These are phyloP conservation scores for Diadromus collaris DNA, from an alignment of 2,888 invertebrate species.

Conservation along the genomic window DNA sequence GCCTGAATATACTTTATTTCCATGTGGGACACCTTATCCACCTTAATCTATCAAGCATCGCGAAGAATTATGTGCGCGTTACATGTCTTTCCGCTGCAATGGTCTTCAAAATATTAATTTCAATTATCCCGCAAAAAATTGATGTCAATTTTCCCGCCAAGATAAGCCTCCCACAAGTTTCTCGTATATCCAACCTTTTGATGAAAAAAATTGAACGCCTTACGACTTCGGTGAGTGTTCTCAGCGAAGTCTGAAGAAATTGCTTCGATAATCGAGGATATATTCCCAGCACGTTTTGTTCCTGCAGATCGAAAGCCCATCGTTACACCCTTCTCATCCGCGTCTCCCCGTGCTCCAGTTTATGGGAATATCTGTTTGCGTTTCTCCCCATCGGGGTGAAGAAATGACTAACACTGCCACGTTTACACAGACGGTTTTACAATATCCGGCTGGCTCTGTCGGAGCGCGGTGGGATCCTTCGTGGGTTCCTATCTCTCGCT, in stretches of 20 bases:
- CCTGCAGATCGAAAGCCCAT: slow-evolving; percentile 50
- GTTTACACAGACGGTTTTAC: slow-evolving; percentile 7
- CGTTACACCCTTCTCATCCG: slow-evolving; percentile 25
- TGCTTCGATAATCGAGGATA: slow-evolving; percentile 51
- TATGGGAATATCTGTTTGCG: slow-evolving; percentile 75
- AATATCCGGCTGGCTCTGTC: slow-evolving; percentile 44
- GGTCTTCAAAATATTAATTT: neutral
- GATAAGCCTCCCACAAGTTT: no score
- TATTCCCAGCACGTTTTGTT: slow-evolving; percentile 76
- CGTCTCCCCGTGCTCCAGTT: slow-evolving; percentile 55
- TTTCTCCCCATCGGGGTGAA: slow-evolving; percentile 66
- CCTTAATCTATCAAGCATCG: neutral
- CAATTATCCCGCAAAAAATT: neutral
- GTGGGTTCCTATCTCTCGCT: slow-evolving; percentile 61
- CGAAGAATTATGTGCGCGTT: neutral
- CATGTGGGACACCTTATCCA: neutral
- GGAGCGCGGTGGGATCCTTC: slow-evolving; percentile 44
- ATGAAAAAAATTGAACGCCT: slow-evolving; percentile 12
- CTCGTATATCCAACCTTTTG: slow-evolving; percentile 40
- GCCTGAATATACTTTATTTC: neutral
- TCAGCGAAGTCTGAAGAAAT: slow-evolving; percentile 28
- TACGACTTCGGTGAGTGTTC: slow-evolving; percentile 10
- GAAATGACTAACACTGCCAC: slow-evolving; percentile 72
- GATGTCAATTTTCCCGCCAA: neutral
- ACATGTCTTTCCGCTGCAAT: neutral